Conservation (phyloP, 2,113 vertebrate species). For the Pelobates fuscus region DNA sequence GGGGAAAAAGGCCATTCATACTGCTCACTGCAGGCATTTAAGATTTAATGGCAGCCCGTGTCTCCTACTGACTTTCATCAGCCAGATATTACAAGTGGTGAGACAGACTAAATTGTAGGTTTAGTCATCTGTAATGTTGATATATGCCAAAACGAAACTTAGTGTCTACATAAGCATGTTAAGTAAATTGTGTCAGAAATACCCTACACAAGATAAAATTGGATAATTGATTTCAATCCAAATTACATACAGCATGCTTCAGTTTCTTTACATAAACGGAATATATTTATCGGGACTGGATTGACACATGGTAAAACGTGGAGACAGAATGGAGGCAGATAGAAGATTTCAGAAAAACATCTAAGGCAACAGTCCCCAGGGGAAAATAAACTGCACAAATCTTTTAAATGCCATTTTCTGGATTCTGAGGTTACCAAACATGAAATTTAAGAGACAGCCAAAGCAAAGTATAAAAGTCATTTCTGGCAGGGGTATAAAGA, state of each 20-base stretch:
- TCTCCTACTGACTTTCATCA: constrained; percentile 60
- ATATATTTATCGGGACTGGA: constrained; percentile 33
- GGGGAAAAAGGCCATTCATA: constrained; percentile 57
- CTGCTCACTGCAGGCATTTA: constrained; percentile 64
- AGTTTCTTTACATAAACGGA: constrained; percentile 14
- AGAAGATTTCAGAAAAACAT: constrained; percentile 16
- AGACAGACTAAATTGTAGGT: constrained; percentile 73
- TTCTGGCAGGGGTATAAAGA: constrained; percentile 15
- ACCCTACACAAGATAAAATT: constrained; percentile 67
- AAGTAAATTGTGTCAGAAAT: constrained; percentile 72
- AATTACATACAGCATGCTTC: constrained; percentile 50
- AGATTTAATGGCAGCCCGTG: constrained; percentile 63
- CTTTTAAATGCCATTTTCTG: constrained; percentile 34
- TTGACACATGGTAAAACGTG: constrained; percentile 19
- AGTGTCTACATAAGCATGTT: constrained; percentile 67
- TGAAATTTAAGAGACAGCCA: constrained; percentile 37
- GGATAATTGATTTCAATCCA: constrained; percentile 67
- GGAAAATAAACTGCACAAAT: constrained; percentile 10
- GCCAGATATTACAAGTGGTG: constrained; percentile 65
- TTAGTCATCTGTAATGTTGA: constrained; percentile 72
- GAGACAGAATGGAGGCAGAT: neutral
- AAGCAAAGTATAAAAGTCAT: constrained; percentile 25
- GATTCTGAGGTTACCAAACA: constrained; percentile 27
- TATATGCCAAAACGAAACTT: constrained; percentile 73
- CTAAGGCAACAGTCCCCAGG: constrained; percentile 15